phyloP scores from a whole-genome alignment of 2,113 vertebrate genomes.

The Megalops atlanticus region DNA sequence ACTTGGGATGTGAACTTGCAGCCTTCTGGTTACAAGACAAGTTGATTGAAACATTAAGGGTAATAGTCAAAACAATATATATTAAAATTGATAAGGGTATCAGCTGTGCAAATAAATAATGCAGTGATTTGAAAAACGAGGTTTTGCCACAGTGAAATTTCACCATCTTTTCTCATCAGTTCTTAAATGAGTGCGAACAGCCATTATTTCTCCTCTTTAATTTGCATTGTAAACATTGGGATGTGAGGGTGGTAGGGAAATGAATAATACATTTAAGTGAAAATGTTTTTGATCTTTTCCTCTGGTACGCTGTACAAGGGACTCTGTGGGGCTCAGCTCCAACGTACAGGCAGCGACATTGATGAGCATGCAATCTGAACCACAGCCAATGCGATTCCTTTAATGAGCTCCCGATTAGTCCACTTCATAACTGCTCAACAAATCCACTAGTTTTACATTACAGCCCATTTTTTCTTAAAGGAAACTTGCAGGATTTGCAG shows the following conservation, averaged over 20 bases:
- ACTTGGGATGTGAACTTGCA: no score
- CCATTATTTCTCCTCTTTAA: neutral
- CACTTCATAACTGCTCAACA: neutral
- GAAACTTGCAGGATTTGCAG: neutral
- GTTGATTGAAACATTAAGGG: neutral
- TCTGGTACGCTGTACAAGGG: neutral
- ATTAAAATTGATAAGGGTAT: neutral
- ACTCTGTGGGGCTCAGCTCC: neutral
- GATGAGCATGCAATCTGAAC: neutral
- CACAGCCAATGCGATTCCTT: neutral
- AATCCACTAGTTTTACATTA: neutral
- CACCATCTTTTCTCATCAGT: neutral
- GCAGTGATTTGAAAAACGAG: neutral
- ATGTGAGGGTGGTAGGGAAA: neutral
- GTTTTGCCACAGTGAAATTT: neutral
- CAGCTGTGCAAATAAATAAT: slow-evolving; percentile 1
- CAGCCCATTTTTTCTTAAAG: neutral
- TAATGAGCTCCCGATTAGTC: neutral
- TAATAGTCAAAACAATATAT: neutral
- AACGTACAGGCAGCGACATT: no score
- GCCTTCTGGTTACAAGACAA: neutral
- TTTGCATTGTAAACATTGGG: neutral
- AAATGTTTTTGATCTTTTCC: slow-evolving; percentile 2
- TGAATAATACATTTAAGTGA: slow-evolving; percentile 1
- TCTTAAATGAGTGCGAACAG: no score